phyloP scores from a whole-genome alignment of 2,797 vertebrate genomes.

The Catharus ustulatus region DNA sequence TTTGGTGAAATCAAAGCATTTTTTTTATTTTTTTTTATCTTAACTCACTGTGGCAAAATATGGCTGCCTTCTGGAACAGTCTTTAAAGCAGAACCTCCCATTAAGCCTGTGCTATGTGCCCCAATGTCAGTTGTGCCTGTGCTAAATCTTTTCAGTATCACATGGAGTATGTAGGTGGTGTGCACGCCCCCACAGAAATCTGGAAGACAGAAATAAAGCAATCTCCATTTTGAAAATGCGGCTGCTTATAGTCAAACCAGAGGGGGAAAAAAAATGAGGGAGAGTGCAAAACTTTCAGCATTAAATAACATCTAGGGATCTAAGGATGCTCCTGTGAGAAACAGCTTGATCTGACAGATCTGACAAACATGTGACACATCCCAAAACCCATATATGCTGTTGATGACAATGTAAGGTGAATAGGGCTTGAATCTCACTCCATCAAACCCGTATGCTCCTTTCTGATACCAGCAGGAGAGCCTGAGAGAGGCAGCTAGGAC shows the following conservation, averaged over 20 bases:
- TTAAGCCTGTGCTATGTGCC: not conserved
- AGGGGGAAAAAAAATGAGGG: rapidly evolving
- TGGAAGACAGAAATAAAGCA: not conserved
- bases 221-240: not conserved
- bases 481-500: not conserved
- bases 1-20: not conserved
- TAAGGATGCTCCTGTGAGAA: not conserved
- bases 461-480: not conserved
- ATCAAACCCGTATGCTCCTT: rapidly evolving
- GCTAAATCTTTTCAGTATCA: not conserved
- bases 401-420: not conserved
- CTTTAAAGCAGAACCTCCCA: not conserved
- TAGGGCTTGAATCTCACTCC: not conserved
- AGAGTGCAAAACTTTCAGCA: not conserved
- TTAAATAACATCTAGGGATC: not conserved
- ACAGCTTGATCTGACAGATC: not conserved
- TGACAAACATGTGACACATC: not conserved
- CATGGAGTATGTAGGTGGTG: not conserved
- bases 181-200: not conserved
- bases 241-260: not conserved
- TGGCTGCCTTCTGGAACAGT: not conserved
- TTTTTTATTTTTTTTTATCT: not conserved
- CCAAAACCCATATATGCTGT: not conserved
- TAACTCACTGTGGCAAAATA: not conserved
- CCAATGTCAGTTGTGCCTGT: not conserved